Evolutionary conservation across 2,113 vertebrate genomes (phyloP).

Genomic region (Ceyx margarethae): DNA sequence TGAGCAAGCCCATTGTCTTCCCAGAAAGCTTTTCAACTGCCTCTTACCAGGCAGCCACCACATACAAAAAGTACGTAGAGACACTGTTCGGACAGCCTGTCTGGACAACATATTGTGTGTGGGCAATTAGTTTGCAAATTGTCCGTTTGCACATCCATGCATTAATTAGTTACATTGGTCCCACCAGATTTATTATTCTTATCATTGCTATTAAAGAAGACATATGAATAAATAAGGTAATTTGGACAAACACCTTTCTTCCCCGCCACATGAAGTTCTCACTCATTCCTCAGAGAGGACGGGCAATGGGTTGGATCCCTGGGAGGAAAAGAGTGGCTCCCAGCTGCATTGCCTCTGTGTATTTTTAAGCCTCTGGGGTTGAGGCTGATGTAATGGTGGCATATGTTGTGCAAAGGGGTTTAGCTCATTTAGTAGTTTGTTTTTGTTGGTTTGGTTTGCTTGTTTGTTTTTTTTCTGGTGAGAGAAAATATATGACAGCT

Average conservation of each 20-base stretch:
- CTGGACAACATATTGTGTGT: slow-evolving; percentile 68
- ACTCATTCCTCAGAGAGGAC: not conserved
- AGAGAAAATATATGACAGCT: not conserved
- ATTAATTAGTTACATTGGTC: slow-evolving; percentile 40
- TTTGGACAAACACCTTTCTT: slow-evolving; percentile 16
- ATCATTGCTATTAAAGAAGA: not conserved
- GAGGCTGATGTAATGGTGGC: not conserved
- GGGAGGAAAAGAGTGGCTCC: not conserved
- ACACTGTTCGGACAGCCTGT: slow-evolving; percentile 58
- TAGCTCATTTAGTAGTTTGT: not conserved
- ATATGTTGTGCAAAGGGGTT: not conserved
- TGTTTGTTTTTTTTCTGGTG: not conserved
- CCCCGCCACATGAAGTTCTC: not conserved
- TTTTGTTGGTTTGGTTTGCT: not conserved
- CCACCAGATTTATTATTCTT: slow-evolving; percentile 34
- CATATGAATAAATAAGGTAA: slow-evolving; percentile 62
- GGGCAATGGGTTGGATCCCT: not conserved
- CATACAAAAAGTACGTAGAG: slow-evolving; percentile 43
- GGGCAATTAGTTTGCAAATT: slow-evolving; percentile 75
- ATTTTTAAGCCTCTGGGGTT: not conserved
- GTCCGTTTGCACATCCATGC: slow-evolving; percentile 63
- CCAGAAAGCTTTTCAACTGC: slow-evolving; percentile 79
- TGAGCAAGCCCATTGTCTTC: slow-evolving; percentile 80
- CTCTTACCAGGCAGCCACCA: slow-evolving; percentile 71
- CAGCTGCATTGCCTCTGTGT: not conserved